Evolutionary conservation across 2,113 vertebrate genomes (phyloP).

Genomic region (Ctenodactylus gundi): DNA sequence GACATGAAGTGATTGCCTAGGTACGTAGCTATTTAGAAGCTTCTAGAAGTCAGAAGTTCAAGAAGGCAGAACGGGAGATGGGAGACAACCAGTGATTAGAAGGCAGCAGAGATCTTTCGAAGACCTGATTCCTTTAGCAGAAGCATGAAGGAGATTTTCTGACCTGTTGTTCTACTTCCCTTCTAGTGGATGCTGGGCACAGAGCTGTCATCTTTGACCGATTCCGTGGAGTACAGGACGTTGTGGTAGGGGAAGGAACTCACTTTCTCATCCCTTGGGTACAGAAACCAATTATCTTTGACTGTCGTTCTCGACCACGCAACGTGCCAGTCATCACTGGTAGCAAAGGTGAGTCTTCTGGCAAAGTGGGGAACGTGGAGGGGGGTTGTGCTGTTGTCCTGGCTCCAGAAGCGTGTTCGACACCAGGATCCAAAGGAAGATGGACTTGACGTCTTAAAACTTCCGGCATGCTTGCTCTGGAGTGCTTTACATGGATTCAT

Average conservation of each 20-base stretch:
- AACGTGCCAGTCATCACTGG: conserved; percentile 97
- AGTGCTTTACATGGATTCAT: neutral
- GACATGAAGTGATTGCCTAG: neutral
- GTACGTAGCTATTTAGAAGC: neutral
- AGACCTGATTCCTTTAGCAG: neutral
- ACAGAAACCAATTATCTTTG: conserved; percentile 96
- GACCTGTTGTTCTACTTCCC: neutral
- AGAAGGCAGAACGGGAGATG: neutral
- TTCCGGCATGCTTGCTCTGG: neutral
- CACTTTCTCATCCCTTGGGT: conserved; percentile 99
- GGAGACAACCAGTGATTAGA: neutral
- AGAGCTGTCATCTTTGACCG: conserved; percentile 96
- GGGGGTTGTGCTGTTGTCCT: neutral
- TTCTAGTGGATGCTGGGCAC: conserved; percentile 95
- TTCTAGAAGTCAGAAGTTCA: neutral
- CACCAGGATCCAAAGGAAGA: neutral
- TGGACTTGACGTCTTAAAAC: neutral
- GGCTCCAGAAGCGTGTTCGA: neutral
- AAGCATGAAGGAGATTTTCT: neutral
- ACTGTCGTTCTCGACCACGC: conserved; percentile 96
- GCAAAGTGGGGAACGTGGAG: neutral
- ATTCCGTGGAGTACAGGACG: conserved; percentile 93
- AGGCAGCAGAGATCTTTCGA: neutral
- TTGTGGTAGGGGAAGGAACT: conserved; percentile 93
- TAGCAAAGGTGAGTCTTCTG: conserved; percentile 92